Conservation (phyloP, 1,140 invertebrate species). For the Bradynema listronoti region DNA sequence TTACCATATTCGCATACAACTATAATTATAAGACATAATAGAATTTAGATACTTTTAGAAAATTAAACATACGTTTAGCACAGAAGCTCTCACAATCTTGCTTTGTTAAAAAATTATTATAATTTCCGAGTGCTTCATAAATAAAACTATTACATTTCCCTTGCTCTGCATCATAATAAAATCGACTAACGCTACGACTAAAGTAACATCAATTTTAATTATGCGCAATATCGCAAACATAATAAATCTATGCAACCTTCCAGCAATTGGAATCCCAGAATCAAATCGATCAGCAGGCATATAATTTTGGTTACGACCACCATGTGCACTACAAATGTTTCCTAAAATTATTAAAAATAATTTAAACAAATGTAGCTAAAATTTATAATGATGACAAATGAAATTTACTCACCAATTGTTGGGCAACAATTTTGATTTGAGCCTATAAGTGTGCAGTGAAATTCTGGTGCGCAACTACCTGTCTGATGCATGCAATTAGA, state of each 20-base stretch:
- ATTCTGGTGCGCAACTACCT: constrained; percentile 44
- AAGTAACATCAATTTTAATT: background rate
- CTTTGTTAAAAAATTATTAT: constrained; percentile 55
- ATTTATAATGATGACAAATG: background rate
- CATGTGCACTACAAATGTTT: constrained; percentile 45
- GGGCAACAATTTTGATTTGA: constrained; percentile 54
- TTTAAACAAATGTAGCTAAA: background rate
- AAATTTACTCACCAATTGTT: constrained; percentile 39
- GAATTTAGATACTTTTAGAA: constrained; percentile 19
- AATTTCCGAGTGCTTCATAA: constrained; percentile 51
- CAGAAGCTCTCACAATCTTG: constrained; percentile 54
- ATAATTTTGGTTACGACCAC: constrained; percentile 37
- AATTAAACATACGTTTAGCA: constrained; percentile 41
- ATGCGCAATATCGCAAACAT: background rate
- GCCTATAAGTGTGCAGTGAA: constrained; percentile 46
- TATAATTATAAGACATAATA: constrained; percentile 26
- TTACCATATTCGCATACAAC: constrained; percentile 57
- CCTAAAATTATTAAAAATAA: constrained; percentile 23
- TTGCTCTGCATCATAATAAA: constrained; percentile 55
- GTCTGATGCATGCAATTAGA: constrained; percentile 43
- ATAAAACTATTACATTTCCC: constrained; percentile 49
- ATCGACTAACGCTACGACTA: constrained; percentile 39
- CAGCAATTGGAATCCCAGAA: constrained; percentile 47
- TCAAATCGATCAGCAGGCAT: constrained; percentile 47
- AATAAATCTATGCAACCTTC: constrained; percentile 18